Base-by-base conservation (phyloP, 1,140 invertebrate genomes). In the Whitmania pigra region DNA sequence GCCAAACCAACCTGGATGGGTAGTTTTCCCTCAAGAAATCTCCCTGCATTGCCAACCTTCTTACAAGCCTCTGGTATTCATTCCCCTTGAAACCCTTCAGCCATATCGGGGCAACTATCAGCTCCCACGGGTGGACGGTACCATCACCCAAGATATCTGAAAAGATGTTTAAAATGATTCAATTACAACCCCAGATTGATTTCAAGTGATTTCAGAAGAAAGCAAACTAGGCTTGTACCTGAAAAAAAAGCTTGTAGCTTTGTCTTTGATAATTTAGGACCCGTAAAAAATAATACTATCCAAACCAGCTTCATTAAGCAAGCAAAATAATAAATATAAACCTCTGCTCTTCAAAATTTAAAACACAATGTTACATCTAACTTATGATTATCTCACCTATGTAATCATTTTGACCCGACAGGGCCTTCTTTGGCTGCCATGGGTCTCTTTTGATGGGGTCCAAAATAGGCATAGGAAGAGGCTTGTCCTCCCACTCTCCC, bases 331-430 rank as follows among this genome's bases (percentile, higher is more conserved):
- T 36, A 6, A 6, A 6, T 36, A 6, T 36, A 36, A 36, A 36
- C 31, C 31, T 36, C 6, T 6, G 6, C 31, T 36, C 6, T 36
- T 2, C 6, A 36, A 2, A 36, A 36, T 36, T 36, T 36, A 36
- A 36, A 36, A 36, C 31, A 36, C 6, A 6, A 3, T 6, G 31
- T 36, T 36, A 36, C 31, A 36, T 36, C 31, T 6, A 3, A 36
- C 31, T 36, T 36, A 3, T 6, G 6, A 6, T n/a, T 5, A 73
- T n/a, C 63, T 72, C 75, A 83, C 82, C 93, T 71, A 97, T 95
- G 78, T 95, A 96, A 83, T 97, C 93, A 85, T 97, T 97, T 80
- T 96, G 93, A 1, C 93, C 93, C 84, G 92, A 94, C 0, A 93
- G 78, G 15, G 92, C 91, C 79, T 86, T 86, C 75, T 87, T 88